Evolutionary conservation across 2,888 invertebrate species (phyloP), one percentile per base, ranked within the genome.

Genomic region (Eutolmus rufibarbis): DNA sequence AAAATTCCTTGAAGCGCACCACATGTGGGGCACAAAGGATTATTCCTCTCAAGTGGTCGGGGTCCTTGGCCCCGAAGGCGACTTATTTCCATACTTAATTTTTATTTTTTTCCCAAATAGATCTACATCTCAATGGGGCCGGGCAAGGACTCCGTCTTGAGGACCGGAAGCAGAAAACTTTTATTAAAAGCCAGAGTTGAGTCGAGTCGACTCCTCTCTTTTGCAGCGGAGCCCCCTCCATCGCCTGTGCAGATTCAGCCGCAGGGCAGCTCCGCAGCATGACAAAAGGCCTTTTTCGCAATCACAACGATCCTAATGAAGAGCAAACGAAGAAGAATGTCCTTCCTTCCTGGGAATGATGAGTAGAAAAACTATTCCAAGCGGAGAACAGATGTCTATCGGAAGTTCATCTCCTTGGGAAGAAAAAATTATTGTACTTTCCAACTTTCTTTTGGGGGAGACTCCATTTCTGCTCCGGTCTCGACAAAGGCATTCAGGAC

Each of bases 261-360:
- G 31, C n/a, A 57, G 57, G 57, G 34, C 23, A 23, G 28, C 19
- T 82, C 40, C 37, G 37, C 31, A 34, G 82, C 56, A 82, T 82
- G 57, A 82, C 56, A 81, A 82, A 82, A 82, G 57, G 16, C 51
- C 34, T 81, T 40, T 34, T 81, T 56, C 23, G 57, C 57, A 82
- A 82, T 57, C 82, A 82, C 28, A 82, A 82, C 51, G 34, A 82
- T 57, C 37, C 82, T 82, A 82, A 82, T 82, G 82, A 82, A 82
- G 82, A 82, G 82, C 82, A 82, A 82, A 82, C 82, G 56, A 82
- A 82, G 66, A 82, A 82, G 82, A 57, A 82, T 82, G 82, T 37
- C 82, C 34, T 66, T 57, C 57, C 37, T 82, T 57, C 82, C 82
- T 79, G 34, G 28, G 37, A 34, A 66, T 19, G 31, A 82, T 66